These are phyloP conservation scores for Petrocephalus microphthalmus DNA, from an alignment of 2,113 vertebrate species.

Conservation along the genomic window DNA sequence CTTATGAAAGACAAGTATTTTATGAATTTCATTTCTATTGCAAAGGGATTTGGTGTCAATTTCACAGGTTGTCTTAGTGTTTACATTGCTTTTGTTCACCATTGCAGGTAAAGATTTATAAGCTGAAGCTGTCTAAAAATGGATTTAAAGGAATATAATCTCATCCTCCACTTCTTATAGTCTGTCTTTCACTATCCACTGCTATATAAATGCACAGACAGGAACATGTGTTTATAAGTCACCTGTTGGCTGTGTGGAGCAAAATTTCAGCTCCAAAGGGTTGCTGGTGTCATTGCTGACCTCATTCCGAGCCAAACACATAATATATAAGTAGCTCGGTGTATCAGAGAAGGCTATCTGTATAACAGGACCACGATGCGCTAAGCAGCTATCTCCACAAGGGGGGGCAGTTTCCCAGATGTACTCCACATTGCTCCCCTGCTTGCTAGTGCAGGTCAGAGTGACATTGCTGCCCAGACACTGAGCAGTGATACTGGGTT, in stretches of 20 bases:
- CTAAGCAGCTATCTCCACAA: no score
- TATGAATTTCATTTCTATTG: no score
- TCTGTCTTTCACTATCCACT: not conserved
- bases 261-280: not conserved
- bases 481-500: slow-evolving; percentile 7
- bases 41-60: no score
- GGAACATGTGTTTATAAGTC: not conserved
- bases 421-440: not conserved
- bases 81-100: no score
- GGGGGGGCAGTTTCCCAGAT: no score
- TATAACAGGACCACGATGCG: not conserved
- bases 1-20: no score
- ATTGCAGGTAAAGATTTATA: no score
- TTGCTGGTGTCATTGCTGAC: not conserved
- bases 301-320: no score
- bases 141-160: not conserved
- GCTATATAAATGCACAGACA: not conserved
- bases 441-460: slow-evolving; percentile 1
- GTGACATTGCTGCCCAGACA: not conserved
- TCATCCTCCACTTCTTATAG: not conserved
- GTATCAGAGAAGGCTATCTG: no score
- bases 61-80: no score
- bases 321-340: no score
- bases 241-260: not conserved
- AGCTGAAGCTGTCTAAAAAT: no score